Conservation (phyloP, 2,113 vertebrate species). For the Aegithalos caudatus region DNA sequence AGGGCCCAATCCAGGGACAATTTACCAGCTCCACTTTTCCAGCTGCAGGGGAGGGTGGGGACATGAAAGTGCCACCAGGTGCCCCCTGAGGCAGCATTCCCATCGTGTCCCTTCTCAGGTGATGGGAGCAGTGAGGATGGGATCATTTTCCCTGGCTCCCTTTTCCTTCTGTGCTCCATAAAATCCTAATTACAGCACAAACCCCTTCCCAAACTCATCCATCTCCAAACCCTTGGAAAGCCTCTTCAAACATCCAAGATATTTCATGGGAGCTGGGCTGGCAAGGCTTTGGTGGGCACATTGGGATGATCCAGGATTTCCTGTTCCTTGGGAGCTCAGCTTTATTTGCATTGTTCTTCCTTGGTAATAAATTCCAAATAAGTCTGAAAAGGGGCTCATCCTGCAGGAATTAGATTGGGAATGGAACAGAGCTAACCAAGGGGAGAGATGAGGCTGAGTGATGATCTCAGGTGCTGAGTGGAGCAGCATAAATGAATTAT, state of each 20-base stretch:
- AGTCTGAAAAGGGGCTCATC: neutral
- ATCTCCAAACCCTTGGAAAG: neutral
- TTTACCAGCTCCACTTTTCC: neutral
- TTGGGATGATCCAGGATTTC: neutral
- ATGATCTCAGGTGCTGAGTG: neutral
- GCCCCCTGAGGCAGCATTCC: neutral
- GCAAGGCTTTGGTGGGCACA: neutral
- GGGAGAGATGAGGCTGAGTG: neutral
- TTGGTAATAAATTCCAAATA: neutral
- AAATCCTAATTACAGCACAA: neutral
- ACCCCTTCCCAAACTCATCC: neutral
- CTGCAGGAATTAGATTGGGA: neutral
- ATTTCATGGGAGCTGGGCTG: neutral
- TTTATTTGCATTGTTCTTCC: neutral
- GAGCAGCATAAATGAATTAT: neutral
- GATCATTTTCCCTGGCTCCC: neutral
- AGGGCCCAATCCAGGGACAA: neutral
- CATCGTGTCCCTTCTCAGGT: neutral
- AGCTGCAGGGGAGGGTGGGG: neutral
- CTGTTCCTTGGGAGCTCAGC: fast-evolving
- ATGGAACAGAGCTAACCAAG: neutral
- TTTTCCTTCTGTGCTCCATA: neutral
- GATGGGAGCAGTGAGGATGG: neutral
- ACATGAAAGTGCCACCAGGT: neutral
- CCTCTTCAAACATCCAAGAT: neutral